A percentile compares a stretch with the other conserved stretches of the same genome.
Evolutionary conservation across 1,140 invertebrate species (phyloP).

Genomic region (Grapholita molesta): DNA sequence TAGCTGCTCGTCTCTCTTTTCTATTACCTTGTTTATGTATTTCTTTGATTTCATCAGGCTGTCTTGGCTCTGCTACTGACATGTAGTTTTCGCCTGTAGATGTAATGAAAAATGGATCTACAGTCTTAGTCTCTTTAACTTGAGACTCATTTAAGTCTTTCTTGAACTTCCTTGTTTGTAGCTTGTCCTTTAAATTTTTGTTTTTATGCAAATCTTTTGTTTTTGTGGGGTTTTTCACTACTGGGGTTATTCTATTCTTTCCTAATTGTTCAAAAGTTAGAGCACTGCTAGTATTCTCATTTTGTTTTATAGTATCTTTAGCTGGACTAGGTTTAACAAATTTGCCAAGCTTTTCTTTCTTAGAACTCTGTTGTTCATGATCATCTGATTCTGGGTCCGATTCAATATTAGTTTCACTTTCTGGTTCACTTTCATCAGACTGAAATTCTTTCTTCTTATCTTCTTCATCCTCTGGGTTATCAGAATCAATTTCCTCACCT

Average conservation of each 20-base stretch:
- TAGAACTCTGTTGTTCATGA: not conserved
- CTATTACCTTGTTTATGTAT: slow-evolving; percentile 65
- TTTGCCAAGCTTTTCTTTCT: not conserved
- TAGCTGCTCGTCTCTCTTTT: slow-evolving; percentile 62
- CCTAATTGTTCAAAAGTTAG: slow-evolving; percentile 12
- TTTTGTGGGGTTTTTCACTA: slow-evolving; percentile 31
- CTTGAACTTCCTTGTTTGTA: slow-evolving; percentile 56
- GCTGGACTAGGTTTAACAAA: not conserved
- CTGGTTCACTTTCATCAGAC: not conserved
- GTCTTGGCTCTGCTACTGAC: slow-evolving; percentile 73
- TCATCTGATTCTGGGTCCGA: not conserved
- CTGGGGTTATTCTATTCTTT: slow-evolving; percentile 23
- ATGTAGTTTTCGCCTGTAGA: slow-evolving; percentile 78
- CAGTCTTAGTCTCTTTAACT: slow-evolving; percentile 42
- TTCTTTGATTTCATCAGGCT: slow-evolving; percentile 67
- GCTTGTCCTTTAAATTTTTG: slow-evolving; percentile 63
- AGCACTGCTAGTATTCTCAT: slow-evolving; percentile 12
- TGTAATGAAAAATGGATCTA: slow-evolving; percentile 81
- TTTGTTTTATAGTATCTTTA: slow-evolving; percentile 8
- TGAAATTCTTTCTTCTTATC: slow-evolving; percentile 20
- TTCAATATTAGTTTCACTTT: slow-evolving; percentile 2
- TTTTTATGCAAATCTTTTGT: slow-evolving; percentile 54
- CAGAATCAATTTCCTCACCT: not conserved
- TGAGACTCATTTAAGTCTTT: slow-evolving; percentile 45
- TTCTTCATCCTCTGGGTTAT: slow-evolving; percentile 18